Conservation (phyloP, 2,888 invertebrate species). For the Clostera curtula region DNA sequence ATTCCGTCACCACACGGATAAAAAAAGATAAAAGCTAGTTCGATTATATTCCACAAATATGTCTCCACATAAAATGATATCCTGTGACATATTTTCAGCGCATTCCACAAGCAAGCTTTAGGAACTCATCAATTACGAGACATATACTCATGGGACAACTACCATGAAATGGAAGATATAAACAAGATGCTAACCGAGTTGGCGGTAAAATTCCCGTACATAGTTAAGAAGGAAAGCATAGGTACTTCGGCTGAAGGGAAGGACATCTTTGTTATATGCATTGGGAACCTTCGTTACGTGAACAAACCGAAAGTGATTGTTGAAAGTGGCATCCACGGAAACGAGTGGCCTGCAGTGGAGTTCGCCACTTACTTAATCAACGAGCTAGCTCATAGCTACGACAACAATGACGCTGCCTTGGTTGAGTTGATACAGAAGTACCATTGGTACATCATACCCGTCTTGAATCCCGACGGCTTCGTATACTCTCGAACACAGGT, state of each 20-base stretch:
- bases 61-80: too few relatives aligned
- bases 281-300: constrained; percentile 19
- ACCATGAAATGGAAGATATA: constrained; percentile 75
- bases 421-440: constrained; percentile 52
- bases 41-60: too few relatives aligned
- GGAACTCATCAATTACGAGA: constrained; percentile 29
- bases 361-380: constrained; percentile 75
- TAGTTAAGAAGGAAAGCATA: constrained; percentile 40
- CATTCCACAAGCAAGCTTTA: constrained; percentile 36
- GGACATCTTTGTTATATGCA: constrained; percentile 41
- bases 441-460: constrained; percentile 82
- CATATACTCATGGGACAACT: constrained; percentile 63
- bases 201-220: constrained; percentile 44
- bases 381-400: constrained; percentile 52
- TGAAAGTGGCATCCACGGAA: constrained; percentile 79
- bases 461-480: constrained; percentile 79
- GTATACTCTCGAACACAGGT: constrained; percentile 24
- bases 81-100: constrained; percentile 30
- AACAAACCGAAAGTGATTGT: constrained; percentile 64
- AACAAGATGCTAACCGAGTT: constrained; percentile 73
- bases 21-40: too few relatives aligned
- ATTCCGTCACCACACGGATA: too few relatives aligned
- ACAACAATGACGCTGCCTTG: constrained; percentile 41
- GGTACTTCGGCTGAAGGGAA: constrained; percentile 62
- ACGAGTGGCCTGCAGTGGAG: constrained; percentile 83